These are phyloP conservation scores for Zoanthus sansibaricus DNA, from an alignment of 92 coral and sea anemone species.

Conservation along the genomic window DNA sequence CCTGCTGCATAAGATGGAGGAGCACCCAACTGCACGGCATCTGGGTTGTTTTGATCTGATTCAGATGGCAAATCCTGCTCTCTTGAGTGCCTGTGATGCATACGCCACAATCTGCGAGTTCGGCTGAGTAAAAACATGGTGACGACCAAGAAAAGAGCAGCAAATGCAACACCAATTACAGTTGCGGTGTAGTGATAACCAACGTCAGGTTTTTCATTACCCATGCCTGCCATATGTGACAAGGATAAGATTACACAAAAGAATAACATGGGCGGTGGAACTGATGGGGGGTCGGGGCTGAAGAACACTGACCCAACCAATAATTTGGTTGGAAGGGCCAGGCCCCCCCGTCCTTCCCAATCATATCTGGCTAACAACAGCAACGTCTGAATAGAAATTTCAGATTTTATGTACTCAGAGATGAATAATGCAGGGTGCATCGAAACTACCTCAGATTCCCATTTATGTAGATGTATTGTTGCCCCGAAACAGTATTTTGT, in stretches of 20 bases:
- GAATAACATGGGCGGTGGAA: neutral
- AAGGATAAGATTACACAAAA: neutral
- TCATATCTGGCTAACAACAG: too few species aligned
- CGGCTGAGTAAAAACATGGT: slow-evolving; percentile 88
- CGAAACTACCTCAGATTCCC: too few species aligned
- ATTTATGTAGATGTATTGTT: too few species aligned
- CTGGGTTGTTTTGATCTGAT: slow-evolving; percentile 64
- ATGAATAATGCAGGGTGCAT: too few species aligned
- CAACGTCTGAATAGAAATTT: too few species aligned
- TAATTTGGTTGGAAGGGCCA: too few species aligned
- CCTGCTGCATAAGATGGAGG: slow-evolving; percentile 95
- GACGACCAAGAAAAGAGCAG: slow-evolving; percentile 82
- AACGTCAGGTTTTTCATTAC: slow-evolving; percentile 51
- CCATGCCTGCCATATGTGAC: slow-evolving; percentile 12
- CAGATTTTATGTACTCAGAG: too few species aligned
- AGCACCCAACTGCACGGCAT: slow-evolving; percentile 74
- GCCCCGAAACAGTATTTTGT: too few species aligned
- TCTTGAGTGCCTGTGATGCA: slow-evolving; percentile 58
- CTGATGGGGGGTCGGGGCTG: too few species aligned
- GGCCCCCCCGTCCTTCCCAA: too few species aligned
- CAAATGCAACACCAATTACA: slow-evolving; percentile 98
- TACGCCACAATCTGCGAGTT: slow-evolving; percentile 73
- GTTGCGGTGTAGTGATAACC: slow-evolving; percentile 90
- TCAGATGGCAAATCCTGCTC: slow-evolving; percentile 51
- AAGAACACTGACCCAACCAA: too few species aligned